phyloP scores from a whole-genome alignment of 1,140 invertebrate genomes.

The Nylanderia fulva region DNA sequence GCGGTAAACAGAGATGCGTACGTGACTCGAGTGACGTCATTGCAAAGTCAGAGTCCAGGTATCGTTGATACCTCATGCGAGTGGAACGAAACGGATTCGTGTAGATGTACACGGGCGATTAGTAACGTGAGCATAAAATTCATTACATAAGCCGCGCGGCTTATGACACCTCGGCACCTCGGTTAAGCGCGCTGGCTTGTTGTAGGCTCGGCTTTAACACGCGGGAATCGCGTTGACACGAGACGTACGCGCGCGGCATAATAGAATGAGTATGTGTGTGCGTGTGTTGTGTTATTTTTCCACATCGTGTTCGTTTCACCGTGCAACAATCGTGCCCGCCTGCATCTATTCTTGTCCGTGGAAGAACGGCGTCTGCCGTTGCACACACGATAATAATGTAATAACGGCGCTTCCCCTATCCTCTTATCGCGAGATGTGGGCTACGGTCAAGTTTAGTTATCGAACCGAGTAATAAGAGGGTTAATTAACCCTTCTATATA shows the following conservation, averaged over 20 bases:
- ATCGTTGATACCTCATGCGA: background rate
- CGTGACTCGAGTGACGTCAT: background rate
- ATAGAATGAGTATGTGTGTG: conserved; percentile 25
- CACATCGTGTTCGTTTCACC: conserved; percentile 26
- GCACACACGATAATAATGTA: conserved; percentile 53
- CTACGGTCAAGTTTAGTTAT: conserved; percentile 4
- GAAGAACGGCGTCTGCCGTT: conserved; percentile 18
- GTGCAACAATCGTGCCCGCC: conserved; percentile 28
- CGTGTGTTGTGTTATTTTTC: conserved; percentile 35
- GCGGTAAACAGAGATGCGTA: background rate
- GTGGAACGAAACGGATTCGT: background rate
- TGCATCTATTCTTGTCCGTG: conserved; percentile 45
- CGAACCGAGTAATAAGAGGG: background rate
- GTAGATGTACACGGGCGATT: background rate
- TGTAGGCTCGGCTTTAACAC: background rate
- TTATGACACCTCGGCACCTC: conserved; percentile 34
- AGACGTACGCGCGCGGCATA: background rate
- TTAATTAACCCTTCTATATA: conserved; percentile 14
- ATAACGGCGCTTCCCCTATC: background rate
- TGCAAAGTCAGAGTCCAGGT: background rate
- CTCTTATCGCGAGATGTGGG: background rate
- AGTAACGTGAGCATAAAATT: conserved; percentile 17
- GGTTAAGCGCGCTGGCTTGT: background rate
- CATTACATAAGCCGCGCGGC: conserved; percentile 38
- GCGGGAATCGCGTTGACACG: conserved; percentile 35